Conservation (phyloP, 2,797 vertebrate species). For the Anguilla obscura region DNA sequence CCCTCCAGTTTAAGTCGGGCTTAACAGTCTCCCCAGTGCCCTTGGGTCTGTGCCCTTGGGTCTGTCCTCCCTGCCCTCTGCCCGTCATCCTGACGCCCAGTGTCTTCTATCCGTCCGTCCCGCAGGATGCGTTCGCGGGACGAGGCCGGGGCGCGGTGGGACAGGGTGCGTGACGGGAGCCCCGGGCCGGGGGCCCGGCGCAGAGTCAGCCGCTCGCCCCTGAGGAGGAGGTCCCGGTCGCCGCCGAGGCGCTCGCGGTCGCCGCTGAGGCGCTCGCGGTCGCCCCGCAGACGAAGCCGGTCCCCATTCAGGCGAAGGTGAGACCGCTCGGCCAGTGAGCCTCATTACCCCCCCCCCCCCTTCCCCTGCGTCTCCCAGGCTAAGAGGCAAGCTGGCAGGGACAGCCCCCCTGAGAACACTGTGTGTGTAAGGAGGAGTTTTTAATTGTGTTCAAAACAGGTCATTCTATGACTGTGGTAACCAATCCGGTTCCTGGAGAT, state of each 20-base stretch:
- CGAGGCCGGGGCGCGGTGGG: conserved; percentile 77
- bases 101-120: background rate
- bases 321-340: background rate
- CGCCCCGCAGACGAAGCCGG: conserved; percentile 85
- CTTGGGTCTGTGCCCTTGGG: background rate
- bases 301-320: conserved; percentile 80
- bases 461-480: background rate
- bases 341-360: background rate
- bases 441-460: background rate
- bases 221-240: conserved; percentile 82
- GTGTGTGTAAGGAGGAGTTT: background rate
- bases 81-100: background rate
- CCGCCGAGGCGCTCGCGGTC: conserved; percentile 58
- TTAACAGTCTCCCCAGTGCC: background rate
- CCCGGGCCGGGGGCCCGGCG: conserved; percentile 78
- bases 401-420: background rate
- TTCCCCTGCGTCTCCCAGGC: background rate
- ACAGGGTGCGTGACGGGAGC: conserved; percentile 64
- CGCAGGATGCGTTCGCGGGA: conserved; percentile 81
- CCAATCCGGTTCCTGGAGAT: too few species aligned
- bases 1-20: too few species aligned
- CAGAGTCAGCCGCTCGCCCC: conserved; percentile 85
- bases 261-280: conserved; percentile 50
- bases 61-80: background rate
- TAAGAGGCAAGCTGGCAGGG: background rate